Conservation (phyloP, 2,113 vertebrate species). For the Phoenicopterus ruber region DNA sequence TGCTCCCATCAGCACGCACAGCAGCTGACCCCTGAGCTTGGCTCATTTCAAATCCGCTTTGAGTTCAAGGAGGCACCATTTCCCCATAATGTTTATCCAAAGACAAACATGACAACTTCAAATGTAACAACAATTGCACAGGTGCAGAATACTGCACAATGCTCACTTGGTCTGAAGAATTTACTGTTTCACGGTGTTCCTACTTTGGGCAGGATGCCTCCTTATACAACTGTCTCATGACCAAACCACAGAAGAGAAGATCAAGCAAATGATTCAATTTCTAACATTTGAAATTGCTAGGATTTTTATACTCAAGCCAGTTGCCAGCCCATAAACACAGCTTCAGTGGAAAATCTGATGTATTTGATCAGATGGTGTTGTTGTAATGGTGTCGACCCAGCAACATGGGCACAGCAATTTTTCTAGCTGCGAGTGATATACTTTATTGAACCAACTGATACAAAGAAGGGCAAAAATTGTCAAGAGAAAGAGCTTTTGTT, state of each 20-base stretch:
- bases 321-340: constrained; percentile 2
- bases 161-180: neutral
- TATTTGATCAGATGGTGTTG: neutral
- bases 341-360: neutral
- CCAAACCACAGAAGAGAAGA: neutral
- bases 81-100: neutral
- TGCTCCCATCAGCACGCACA: neutral
- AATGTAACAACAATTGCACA: neutral
- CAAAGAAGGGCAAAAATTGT: neutral
- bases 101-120: neutral
- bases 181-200: neutral
- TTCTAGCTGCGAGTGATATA: neutral
- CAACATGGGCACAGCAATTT: neutral
- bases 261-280: neutral
- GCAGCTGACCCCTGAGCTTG: neutral
- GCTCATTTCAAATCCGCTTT: neutral
- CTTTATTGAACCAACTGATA: neutral
- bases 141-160: neutral
- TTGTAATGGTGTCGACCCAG: neutral
- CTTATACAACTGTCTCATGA: neutral
- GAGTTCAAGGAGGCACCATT: neutral
- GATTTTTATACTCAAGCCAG: neutral
- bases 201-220: neutral
- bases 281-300: neutral
- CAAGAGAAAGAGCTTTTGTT: neutral